These are phyloP conservation scores for Natator depressus DNA, from an alignment of 2,113 vertebrate genomes.

Conservation along the genomic window DNA sequence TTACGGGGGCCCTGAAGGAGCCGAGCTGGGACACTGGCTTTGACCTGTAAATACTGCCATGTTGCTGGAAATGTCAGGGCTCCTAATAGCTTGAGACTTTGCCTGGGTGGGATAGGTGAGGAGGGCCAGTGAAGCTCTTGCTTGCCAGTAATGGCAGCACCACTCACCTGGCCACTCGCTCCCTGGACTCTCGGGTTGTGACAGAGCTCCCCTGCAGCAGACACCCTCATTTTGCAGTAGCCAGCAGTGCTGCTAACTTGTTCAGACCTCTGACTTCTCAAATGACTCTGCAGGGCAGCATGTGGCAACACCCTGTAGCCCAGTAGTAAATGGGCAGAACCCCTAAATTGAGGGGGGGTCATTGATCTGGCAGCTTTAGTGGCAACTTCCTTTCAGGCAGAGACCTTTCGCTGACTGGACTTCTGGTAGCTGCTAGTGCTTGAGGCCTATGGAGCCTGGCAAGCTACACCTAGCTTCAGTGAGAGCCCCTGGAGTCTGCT, in stretches of 20 bases:
- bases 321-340: not conserved
- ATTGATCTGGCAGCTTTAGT: not conserved
- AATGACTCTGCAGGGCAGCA: not conserved
- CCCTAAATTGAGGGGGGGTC: not conserved
- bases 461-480: not conserved
- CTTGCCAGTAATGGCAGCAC: not conserved
- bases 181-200: not conserved
- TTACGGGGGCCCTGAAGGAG: not conserved
- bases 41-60: not conserved
- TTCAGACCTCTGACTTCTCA: not conserved
- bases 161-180: not conserved
- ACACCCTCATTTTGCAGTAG: rapidly evolving
- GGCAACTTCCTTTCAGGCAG: not conserved
- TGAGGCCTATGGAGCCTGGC: not conserved
- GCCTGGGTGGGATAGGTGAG: not conserved
- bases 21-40: not conserved
- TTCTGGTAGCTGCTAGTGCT: no score
- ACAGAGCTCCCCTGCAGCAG: not conserved
- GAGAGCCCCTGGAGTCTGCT: not conserved
- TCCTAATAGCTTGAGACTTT: not conserved
- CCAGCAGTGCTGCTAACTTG: not conserved
- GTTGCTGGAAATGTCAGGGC: not conserved
- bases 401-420: not conserved
- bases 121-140: not conserved
- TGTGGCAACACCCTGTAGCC: not conserved